phyloP scores from a whole-genome alignment of 2,797 vertebrate genomes.

The Aphelocoma californica region DNA sequence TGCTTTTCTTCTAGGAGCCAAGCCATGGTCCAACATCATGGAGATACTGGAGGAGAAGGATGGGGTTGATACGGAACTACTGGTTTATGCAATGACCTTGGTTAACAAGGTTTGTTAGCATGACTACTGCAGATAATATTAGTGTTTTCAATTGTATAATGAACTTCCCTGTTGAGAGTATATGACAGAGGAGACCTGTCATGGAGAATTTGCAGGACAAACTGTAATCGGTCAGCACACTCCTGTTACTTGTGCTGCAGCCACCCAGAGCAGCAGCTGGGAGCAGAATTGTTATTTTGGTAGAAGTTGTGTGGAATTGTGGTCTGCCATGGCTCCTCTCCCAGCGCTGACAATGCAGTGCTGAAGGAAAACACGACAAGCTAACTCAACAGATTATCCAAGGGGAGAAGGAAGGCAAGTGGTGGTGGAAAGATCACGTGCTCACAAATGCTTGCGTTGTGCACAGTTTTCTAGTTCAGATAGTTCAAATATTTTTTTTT shows the following conservation, averaged over 20 bases:
- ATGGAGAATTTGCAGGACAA: not conserved
- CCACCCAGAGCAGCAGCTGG: not conserved
- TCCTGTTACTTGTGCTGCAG: not conserved
- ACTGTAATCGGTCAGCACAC: not conserved
- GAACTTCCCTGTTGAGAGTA: not conserved
- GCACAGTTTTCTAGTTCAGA: not conserved
- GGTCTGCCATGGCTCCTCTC: not conserved
- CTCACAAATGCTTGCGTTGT: not conserved
- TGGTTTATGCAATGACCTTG: conserved; percentile 94
- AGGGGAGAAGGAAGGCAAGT: not conserved
- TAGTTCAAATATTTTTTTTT: rapidly evolving
- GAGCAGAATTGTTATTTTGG: not conserved
- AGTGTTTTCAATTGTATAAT: not conserved
- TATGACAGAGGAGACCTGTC: not conserved
- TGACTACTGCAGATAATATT: not conserved
- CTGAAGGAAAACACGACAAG: not conserved
- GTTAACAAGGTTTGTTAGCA: conserved; percentile 89
- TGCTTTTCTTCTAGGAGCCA: conserved; percentile 77
- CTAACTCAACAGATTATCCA: not conserved
- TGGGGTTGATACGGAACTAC: conserved; percentile 92
- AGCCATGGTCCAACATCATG: conserved; percentile 91
- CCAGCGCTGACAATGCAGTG: rapidly evolving
- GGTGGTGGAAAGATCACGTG: not conserved
- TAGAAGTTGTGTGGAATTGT: not conserved
- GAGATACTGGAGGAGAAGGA: conserved; percentile 97